Conservation (phyloP, 2,113 vertebrate species). For the Malaclemys terrapin region DNA sequence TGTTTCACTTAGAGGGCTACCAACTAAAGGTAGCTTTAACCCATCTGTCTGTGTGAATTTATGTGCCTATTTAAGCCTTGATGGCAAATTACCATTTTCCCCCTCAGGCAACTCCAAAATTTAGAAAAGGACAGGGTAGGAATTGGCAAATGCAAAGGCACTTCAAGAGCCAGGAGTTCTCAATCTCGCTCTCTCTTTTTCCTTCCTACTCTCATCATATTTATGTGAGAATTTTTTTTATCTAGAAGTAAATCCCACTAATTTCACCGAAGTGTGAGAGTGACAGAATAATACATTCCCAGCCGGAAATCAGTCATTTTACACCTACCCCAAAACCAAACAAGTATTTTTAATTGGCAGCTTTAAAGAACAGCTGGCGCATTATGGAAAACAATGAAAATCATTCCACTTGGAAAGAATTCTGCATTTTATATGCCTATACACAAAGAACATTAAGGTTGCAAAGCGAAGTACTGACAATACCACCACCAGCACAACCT, state of each 20-base stretch:
- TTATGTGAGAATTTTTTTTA: not conserved
- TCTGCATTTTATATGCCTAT: not conserved
- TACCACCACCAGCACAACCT: not conserved
- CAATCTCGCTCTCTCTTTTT: not conserved
- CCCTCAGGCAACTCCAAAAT: not conserved
- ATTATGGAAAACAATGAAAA: not conserved
- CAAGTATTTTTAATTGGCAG: not conserved
- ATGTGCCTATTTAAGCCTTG: no score
- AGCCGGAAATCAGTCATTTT: not conserved
- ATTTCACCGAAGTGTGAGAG: not conserved
- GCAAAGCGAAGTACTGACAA: not conserved
- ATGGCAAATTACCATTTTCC: not conserved
- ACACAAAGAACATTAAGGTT: not conserved
- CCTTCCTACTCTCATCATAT: not conserved
- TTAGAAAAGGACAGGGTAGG: not conserved
- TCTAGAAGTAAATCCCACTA: not conserved
- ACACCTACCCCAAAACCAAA: not conserved
- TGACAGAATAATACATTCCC: not conserved
- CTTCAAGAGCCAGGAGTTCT: not conserved
- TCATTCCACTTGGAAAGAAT: not conserved
- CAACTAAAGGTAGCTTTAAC: not conserved
- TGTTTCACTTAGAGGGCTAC: not conserved
- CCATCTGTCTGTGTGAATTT: no score
- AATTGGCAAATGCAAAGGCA: not conserved
- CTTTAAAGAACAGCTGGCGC: not conserved